Evolutionary conservation across 2,797 vertebrate genomes (phyloP), one percentile per base, ranked within the genome.

Genomic region (Manis pentadactyla): DNA sequence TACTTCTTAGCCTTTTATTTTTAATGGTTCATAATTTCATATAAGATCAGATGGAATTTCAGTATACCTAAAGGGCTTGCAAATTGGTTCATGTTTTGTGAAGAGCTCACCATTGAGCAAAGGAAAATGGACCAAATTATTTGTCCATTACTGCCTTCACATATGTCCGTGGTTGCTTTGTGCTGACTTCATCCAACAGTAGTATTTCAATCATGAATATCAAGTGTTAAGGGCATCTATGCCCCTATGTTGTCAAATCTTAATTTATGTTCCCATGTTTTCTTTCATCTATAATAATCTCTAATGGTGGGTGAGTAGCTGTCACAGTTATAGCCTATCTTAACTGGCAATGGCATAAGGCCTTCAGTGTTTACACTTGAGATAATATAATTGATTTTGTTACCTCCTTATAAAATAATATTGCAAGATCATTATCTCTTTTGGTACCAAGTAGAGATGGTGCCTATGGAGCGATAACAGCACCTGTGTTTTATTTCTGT

Each of bases 371-470:
- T 97, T 74, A 90, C 61, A 69, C 34, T 87, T 85, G 73, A 74
- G 88, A 97, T 97, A 89, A 87, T 51, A 39, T 25, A 29, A 93
- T 88, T 87, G 87, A 89, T 87, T 95, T 93, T 86, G 29, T 89
- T 94, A 94, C 49, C 85, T 94, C 88, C 31, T 92, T 74, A 78
- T 91, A 92, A 95, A 92, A 94, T 96, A 91, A 87, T 64, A 88
- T 74, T 82, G 64, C 87, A 91, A 87, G 82, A 87, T 77, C 90
- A 79, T 86, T 94, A 97, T 95, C 93, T 95, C 88, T 74, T 73
- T 96, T 17, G 13, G 95, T 94, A 95, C 96, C 91, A 97, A 81
- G 96, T 78, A 94, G 95, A 90, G 96, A 95, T 29, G 51, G 75
- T 85, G 9, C 51, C 87, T 31, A 69, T 4, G 34, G 71, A 96